phyloP scores from a whole-genome alignment of 2,888 invertebrate genomes.

The Oxystoma pomonae region DNA sequence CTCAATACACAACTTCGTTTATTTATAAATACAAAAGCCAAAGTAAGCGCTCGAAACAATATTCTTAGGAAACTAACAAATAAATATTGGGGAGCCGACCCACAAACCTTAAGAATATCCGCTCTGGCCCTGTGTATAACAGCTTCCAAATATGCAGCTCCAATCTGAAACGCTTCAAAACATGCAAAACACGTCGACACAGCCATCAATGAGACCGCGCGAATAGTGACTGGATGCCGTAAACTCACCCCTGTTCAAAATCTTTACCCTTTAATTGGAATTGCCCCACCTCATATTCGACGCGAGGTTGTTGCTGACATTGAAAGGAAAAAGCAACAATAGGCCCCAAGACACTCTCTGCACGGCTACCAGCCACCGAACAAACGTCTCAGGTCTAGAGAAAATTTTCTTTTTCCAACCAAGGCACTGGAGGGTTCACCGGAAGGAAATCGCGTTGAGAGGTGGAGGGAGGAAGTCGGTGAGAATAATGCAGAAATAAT shows the following conservation, averaged over 20 bases:
- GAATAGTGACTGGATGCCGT: too few species aligned
- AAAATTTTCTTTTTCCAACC: background rate
- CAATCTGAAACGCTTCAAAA: background rate
- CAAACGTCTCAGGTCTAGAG: background rate
- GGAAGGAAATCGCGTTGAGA: conserved; percentile 1
- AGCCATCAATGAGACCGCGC: background rate
- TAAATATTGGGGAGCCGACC: too few species aligned
- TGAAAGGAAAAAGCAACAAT: background rate
- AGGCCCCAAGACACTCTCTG: background rate
- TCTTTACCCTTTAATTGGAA: too few species aligned
- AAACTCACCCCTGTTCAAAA: background rate
- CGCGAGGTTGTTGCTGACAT: background rate
- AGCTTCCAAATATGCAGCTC: too few species aligned
- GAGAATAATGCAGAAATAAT: background rate
- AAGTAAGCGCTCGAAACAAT: background rate
- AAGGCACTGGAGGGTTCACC: background rate
- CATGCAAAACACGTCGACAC: too few species aligned
- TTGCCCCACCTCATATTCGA: background rate
- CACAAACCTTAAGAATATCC: too few species aligned
- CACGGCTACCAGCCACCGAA: background rate
- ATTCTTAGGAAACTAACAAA: conserved; percentile 1
- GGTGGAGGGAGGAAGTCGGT: too few species aligned
- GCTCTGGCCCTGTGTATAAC: too few species aligned
- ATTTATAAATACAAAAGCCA: too few species aligned
- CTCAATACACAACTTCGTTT: too few species aligned